Base-by-base conservation (phyloP, 2,888 invertebrate species). In the Chesias legatella region DNA sequence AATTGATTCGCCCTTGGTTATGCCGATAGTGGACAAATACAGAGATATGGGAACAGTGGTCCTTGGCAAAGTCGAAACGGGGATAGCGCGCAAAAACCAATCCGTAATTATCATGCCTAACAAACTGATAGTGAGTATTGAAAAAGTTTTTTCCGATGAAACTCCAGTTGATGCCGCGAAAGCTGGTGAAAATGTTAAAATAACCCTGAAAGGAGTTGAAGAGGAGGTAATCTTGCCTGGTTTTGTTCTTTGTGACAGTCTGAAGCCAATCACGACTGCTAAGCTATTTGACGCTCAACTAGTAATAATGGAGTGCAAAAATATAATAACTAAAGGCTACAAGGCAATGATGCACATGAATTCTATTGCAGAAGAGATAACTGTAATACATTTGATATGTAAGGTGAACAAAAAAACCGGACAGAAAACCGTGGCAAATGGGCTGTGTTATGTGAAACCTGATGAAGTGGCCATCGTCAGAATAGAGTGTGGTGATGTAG, bases 21-120 rank as follows among this genome's bases (percentile, higher is more conserved):
- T 99, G 94, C 98, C 99, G 39, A 95, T 99, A 48, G 97, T 98
- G 28, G 99, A 99, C 82, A 98, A 98, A 85, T 99, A 98, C 88
- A 98, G 98, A 90, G 99, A 99, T 75, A 99, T 99, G 99, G 99
- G 99, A 44, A 99, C 99, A 44, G 97, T 99, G 30, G 94, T 99
- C 23, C 95, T 99, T 93, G 99, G 99, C 21, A 99, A 99, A 88
- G 96, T 99, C 13, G 99, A 99, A 88, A 97, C 98, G 2, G 99
- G 99, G 20, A 92, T 92, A 67, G 95, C 98, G 63, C 93, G 93
- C 68, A 98, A 97, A 78, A 96, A 97, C 54, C 95, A 96, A 80
- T 94, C 93, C 56, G 88, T 99, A 47, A 90, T 97, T 59, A 92
- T 99, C 38, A 99, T 99, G 99, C 99, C 99, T 53, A 99, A 99